A percentile compares a stretch with the other conserved stretches of the same genome.
Evolutionary conservation across 2,113 vertebrate species (phyloP).

Genomic region (Tympanuchus pallidicinctus): DNA sequence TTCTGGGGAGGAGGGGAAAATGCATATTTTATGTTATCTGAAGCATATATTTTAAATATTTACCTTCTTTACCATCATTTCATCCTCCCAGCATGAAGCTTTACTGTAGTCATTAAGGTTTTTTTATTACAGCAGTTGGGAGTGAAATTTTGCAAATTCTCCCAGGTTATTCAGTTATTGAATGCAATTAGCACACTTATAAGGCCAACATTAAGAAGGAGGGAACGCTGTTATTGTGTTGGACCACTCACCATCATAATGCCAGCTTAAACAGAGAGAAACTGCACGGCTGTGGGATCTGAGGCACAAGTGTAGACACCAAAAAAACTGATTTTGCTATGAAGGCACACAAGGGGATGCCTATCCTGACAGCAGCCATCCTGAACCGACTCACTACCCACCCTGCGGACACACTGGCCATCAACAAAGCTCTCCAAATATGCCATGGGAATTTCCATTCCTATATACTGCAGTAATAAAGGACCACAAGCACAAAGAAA

Average conservation of each 20-base stretch:
- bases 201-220: neutral
- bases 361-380: neutral
- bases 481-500: neutral
- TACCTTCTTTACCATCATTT: neutral
- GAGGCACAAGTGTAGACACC: neutral
- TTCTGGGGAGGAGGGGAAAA: neutral
- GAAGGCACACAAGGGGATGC: neutral
- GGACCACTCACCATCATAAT: neutral
- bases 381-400: neutral
- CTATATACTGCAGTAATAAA: accelerated
- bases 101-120: neutral
- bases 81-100: neutral
- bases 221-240: neutral
- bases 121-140: neutral
- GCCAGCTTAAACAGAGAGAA: neutral
- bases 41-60: neutral
- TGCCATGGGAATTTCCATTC: neutral
- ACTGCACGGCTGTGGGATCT: neutral
- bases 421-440: neutral
- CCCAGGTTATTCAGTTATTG: neutral
- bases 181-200: neutral
- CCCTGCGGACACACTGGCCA: neutral
- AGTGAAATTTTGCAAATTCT: neutral
- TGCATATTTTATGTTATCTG: neutral
- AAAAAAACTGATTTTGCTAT: neutral